These are phyloP conservation scores for Cyprinella venusta DNA, from an alignment of 2,797 vertebrate species.

Conservation along the genomic window DNA sequence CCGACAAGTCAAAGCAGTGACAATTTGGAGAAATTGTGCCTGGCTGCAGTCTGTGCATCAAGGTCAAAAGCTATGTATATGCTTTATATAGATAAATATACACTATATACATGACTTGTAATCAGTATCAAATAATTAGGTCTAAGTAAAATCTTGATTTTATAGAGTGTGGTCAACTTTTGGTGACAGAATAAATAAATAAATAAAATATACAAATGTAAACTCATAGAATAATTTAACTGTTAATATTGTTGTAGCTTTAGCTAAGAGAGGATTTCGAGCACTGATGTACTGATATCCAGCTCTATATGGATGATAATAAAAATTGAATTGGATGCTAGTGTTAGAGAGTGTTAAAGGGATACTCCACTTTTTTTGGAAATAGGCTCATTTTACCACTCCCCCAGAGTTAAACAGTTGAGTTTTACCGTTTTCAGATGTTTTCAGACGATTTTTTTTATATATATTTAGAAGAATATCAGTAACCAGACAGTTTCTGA, in stretches of 20 bases:
- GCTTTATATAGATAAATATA: neutral
- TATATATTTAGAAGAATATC: no score
- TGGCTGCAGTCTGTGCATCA: slow-evolving; percentile 28
- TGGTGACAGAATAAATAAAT: neutral
- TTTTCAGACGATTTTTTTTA: no score
- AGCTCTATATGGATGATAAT: neutral
- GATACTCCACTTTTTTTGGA: no score
- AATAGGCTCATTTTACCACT: no score
- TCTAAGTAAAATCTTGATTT: neutral
- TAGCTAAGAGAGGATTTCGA: neutral
- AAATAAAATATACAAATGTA: neutral
- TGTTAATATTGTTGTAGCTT: neutral
- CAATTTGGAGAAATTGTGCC: slow-evolving; percentile 13
- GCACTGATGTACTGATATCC: neutral
- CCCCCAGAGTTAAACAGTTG: no score
- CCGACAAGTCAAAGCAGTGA: slow-evolving; percentile 47
- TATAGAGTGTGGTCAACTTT: neutral
- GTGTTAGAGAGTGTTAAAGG: neutral
- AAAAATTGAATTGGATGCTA: neutral
- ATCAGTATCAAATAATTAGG: neutral
- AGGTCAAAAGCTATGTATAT: slow-evolving; percentile 34
- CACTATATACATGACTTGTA: neutral
- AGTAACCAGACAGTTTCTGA: no score
- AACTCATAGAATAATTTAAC: neutral
- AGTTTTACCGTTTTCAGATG: no score